Base-by-base conservation (phyloP, 1,140 invertebrate genomes). In the Mizuhopecten yessoensis region DNA sequence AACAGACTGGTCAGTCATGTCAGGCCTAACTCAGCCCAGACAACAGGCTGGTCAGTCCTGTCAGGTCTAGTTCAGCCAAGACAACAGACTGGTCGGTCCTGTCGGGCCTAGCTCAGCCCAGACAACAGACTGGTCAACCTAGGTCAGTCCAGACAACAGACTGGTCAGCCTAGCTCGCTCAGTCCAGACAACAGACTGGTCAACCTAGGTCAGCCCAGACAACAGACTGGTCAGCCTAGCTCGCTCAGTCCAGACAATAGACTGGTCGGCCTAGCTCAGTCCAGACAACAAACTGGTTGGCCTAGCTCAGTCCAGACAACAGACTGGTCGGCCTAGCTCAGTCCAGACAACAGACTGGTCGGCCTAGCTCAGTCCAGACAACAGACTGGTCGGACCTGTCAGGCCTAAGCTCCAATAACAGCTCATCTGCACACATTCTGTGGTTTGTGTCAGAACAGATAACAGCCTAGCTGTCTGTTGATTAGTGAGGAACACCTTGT, bases 221-320 rank as follows among this genome's bases (percentile, higher is more conserved):
- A 75, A 75, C 57, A 75, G 57, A 29, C 57, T 29, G n/a, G 57
- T 75, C 17, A 3, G 57, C n/a, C n/a, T n/a, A n/a, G n/a, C n/a
- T n/a, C n/a, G n/a, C n/a, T n/a, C n/a, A n/a, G n/a, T n/a, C 57
- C 57, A 75, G 57, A 75, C 57, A 75, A 75, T n/a, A 75, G 57
- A 29, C 57, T 29, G n/a, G 57, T 75, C 17, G 9, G 57, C n/a
- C n/a, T n/a, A n/a, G n/a, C n/a, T n/a, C n/a, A n/a, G n/a, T n/a
- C 57, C 57, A 75, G 57, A 75, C 57, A 75, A 75, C 57, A 75
- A n/a, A 29, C 57, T 29, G n/a, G 57, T 75, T 29, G 9, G 57
- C n/a, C n/a, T n/a, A n/a, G n/a, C n/a, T n/a, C n/a, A n/a, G n/a
- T n/a, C 57, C 57, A 75, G 57, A 75, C 57, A 75, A 75, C 57